phyloP scores from a whole-genome alignment of 2,888 invertebrate species.

The Choristoneura rosaceana region DNA sequence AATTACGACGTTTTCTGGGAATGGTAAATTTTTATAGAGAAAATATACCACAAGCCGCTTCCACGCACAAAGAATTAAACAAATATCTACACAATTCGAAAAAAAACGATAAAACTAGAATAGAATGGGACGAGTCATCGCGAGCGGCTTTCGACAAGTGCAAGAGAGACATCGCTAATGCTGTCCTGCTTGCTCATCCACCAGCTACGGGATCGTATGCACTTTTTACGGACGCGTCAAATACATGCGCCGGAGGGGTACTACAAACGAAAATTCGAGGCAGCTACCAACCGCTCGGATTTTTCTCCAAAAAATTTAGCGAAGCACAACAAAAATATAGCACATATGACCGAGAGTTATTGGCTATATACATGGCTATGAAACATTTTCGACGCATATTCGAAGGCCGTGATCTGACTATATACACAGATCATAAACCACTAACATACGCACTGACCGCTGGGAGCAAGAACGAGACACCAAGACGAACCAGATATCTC shows the following conservation, averaged over 20 bases:
- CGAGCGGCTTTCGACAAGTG: not conserved
- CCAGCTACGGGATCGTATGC: not conserved
- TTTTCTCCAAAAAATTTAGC: not conserved
- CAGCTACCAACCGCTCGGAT: not conserved
- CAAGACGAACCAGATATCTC: not conserved
- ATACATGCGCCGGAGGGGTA: not conserved
- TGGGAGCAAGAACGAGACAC: not conserved
- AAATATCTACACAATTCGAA: not conserved
- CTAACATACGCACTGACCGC: not conserved
- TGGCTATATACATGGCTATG: not conserved
- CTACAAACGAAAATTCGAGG: not conserved
- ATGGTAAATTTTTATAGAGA: constrained; percentile 8
- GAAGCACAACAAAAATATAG: not conserved
- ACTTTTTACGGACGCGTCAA: not conserved
- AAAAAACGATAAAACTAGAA: not conserved
- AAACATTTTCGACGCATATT: not conserved
- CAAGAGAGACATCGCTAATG: not conserved
- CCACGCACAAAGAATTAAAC: not conserved
- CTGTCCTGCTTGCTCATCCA: not conserved
- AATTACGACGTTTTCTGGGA: constrained; percentile 1
- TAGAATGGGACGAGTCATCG: not conserved
- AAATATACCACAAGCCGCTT: not conserved
- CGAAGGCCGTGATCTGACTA: not conserved
- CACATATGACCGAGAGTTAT: not conserved
- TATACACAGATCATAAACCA: constrained; percentile 2